phyloP scores from a whole-genome alignment of 2,113 vertebrate genomes.

The Proteles cristata region DNA sequence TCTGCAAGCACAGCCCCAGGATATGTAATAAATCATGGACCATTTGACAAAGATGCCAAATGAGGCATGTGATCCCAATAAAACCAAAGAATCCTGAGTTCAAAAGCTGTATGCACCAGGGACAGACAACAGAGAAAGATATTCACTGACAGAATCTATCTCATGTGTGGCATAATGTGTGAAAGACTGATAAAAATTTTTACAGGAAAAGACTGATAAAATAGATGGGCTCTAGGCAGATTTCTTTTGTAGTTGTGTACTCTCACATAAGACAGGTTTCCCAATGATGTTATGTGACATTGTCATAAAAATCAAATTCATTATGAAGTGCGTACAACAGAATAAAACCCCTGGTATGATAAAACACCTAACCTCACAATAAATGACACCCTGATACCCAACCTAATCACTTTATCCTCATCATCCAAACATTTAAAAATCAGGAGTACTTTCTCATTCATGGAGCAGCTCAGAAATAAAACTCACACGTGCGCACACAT shows the following conservation, averaged over 20 bases:
- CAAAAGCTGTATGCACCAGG: conserved; percentile 36
- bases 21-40: not conserved
- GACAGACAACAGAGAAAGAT: conserved; percentile 39
- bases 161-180: not conserved
- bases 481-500: not conserved
- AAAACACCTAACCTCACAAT: conserved; percentile 62
- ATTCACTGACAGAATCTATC: not conserved
- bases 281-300: conserved; percentile 50
- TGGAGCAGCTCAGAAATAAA: conserved; percentile 47
- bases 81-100: not conserved
- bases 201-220: not conserved
- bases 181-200: not conserved
- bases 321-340: conserved; percentile 37
- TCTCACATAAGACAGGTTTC: conserved; percentile 55
- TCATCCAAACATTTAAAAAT: conserved; percentile 68
- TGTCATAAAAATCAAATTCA: conserved; percentile 78
- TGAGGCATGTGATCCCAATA: not conserved
- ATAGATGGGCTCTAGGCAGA: not conserved
- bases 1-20: not conserved
- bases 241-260: not conserved
- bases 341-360: conserved; percentile 69
- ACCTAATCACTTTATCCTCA: conserved; percentile 60
- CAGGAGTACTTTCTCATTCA: conserved; percentile 27
- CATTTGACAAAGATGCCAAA: conserved; percentile 46
- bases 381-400: not conserved